Base-by-base conservation (phyloP, 2,888 invertebrate species). In the Drosophila histrio region DNA sequence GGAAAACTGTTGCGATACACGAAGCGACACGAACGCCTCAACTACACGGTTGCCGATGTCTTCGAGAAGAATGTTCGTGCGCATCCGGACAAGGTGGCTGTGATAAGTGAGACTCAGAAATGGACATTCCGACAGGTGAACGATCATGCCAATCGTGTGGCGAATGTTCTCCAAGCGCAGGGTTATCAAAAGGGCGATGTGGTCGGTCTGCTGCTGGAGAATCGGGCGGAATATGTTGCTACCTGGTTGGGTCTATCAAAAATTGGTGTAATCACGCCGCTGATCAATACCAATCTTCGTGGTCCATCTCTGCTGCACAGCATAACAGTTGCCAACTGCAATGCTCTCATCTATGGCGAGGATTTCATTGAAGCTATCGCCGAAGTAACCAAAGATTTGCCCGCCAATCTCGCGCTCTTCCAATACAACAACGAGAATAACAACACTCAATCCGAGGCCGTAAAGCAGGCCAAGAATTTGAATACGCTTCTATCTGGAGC, bases 221-320 rank as follows among this genome's bases (percentile, higher is more conserved):
- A 98, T 92, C 94, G 96, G 44, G 97, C 98, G 0, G 97, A 99
- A 91, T 97, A 96, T 92, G 95, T 98, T 2, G 95, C 95, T 28
- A 95, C 95, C 36, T 99, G 99, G 99, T 92, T 99, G 54, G 99
- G 99, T 0, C 93, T 98, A 59, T 95, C 97, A n/a, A 97, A 98
- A 91, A 92, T 96, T 32, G 97, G 97, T 0, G 94, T 96, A 0
- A 94, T 97, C 21, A 93, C 96, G 0, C 97, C 99, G 0, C 94
- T 99, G 66, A 97, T 99, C 89, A 99, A 99, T 91, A 97, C 96
- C 67, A 98, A 99, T 92, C 94, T 98, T 85, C 94, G 96, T 52
- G 94, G 96, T 72, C 94, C 94, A 50, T 95, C 98, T 0, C 92
- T 99, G 30, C 91, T 96, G 28, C 99, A 99, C 92, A 98, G 97